These are phyloP conservation scores for Rhinella marina DNA, from an alignment of 2,797 vertebrate genomes.

Conservation along the genomic window DNA sequence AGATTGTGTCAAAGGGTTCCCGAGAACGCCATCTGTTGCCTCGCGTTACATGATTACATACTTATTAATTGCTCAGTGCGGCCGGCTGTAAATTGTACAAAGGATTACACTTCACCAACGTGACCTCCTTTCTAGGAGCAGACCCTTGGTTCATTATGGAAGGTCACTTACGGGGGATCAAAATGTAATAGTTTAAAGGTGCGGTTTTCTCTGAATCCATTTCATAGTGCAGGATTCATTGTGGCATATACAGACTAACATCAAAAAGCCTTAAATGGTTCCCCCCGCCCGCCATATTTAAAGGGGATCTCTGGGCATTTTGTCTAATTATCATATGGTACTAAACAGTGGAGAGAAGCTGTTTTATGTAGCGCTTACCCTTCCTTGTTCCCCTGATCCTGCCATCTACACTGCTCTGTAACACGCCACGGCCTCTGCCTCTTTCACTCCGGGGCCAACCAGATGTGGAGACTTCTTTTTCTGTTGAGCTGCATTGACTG, in stretches of 20 bases:
- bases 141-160: not conserved
- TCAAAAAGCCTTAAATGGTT: not conserved
- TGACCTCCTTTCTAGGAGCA: constrained; percentile 42
- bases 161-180: not conserved
- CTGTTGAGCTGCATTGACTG: too few relatives aligned
- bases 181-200: not conserved
- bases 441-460: too few relatives aligned
- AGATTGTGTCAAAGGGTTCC: constrained; percentile 33
- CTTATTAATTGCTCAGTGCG: constrained; percentile 48
- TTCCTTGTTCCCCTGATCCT: too few relatives aligned
- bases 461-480: too few relatives aligned
- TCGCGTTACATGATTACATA: constrained; percentile 45
- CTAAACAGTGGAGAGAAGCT: too few relatives aligned
- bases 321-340: too few relatives aligned
- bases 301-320: too few relatives aligned
- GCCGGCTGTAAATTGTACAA: constrained; percentile 51
- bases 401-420: too few relatives aligned
- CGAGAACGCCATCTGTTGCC: constrained; percentile 47
- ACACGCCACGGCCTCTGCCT: too few relatives aligned
- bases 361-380: too few relatives aligned
- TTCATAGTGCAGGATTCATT: not conserved
- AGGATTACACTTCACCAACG: constrained; percentile 45
- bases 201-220: not conserved
- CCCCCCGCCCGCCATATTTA: too few relatives aligned
- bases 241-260: not conserved